Evolutionary conservation across 2,888 invertebrate species (phyloP), one percentile per base, ranked within the genome.

Genomic region (Pyrrhosoma nymphula): DNA sequence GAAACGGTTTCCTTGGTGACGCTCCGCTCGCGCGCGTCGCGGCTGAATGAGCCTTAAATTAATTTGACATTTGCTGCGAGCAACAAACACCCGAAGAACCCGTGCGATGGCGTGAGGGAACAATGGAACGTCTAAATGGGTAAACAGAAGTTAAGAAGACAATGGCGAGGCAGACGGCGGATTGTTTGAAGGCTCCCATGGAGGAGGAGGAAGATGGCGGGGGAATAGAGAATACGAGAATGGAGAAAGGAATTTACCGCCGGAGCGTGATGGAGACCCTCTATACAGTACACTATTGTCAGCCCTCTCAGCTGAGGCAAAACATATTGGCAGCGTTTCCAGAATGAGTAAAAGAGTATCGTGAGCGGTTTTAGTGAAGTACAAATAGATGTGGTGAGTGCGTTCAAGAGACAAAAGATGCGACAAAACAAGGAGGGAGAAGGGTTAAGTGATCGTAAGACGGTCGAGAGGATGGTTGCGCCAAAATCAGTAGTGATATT

Each of bases 131-230:
- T 35, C 35, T 82, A 82, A 82, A 82, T 82, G 82, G 82, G 82
- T 82, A 82, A 82, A 82, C 82, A 82, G 35, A 82, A 82, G 82
- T 82, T 82, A 35, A 35, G 82, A 82, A 82, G 82, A 82, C 82
- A 69, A 69, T 82, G 82, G 35, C 4, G 30, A 35, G 82, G 82
- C 30, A 26, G 35, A 16, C 26, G 82, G 35, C 82, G 82, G 30
- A 35, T 16, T 35, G 82, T 82, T 30, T 18, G 82, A 30, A 35
- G 30, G 82, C 35, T 39, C 35, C 26, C 0, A 47, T 16, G 56
- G 55, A 18, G 23, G 47, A 47, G 30, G 26, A 47, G 56, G 55
- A 20, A 55, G 18, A 16, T n/a, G n/a, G 3, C 1, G 18, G 16
- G 55, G 26, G 26, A 10, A 89, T 4, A 56, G 35, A 39, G 56